Evolutionary conservation across 2,113 vertebrate species (phyloP), one percentile per base, ranked within the genome.

Genomic region (Xyliphius kryptos): DNA sequence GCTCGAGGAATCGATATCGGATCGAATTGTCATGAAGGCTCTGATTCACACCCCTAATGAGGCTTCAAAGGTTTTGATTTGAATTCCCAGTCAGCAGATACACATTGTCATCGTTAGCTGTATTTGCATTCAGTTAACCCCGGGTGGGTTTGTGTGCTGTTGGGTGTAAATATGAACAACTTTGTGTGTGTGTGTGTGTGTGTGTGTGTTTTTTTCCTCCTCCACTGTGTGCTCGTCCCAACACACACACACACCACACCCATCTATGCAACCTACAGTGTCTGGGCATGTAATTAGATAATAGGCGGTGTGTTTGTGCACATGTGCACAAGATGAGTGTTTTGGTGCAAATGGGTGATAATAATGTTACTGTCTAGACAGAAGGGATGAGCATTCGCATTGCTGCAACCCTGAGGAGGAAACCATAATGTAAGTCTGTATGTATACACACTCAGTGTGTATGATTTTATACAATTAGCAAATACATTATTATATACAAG

Each of bases 331-430:
- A 56, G 58, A 57, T 64, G 61, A 64, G 55, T 65, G 61, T 68
- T 65, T 61, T 56, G 52, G 66, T 37, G 64, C 51, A 26, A 48
- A 56, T 41, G 59, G 48, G 26, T 65, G 56, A 68, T 63, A 63
- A 71, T 68, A 32, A 60, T 50, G 51, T 64, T 43, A 56, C 26
- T 11, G 47, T 69, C 66, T 68, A 73, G 61, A 65, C 61, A 41
- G 9, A 60, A 56, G 53, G 60, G 46, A 64, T 41, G 6, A 68
- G 59, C 47, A 43, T 50, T 19, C 5, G 10, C 46, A 20, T 26
- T 64, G 53, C n/a, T 50, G 61, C 22, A 41, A 17, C 52, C 22
- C 21, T 5, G 26, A 63, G 20, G 14, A 59, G 19, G 11, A 48
- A 67, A 57, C 32, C 32, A 57, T 56, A 58, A 66, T 14, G 26